Percentiles rank a stretch among this genome's conserved stretches.
phyloP scores from a whole-genome alignment of 2,113 vertebrate genomes.

The Pangasianodon hypophthalmus region DNA sequence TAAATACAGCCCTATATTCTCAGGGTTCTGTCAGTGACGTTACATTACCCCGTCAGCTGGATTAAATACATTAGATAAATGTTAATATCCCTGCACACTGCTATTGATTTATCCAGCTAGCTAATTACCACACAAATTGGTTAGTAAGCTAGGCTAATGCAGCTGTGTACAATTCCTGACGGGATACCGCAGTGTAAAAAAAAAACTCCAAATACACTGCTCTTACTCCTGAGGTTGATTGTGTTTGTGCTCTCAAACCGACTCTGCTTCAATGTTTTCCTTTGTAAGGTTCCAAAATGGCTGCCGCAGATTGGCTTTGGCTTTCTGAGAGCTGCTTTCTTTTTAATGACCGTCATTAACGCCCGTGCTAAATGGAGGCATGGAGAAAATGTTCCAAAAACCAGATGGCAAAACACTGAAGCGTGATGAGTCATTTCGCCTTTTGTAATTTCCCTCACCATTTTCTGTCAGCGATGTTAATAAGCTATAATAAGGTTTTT shows the following conservation, averaged over 20 bases:
- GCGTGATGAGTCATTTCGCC: background rate
- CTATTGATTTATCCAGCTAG: background rate
- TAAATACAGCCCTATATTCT: background rate
- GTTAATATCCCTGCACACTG: background rate
- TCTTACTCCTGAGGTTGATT: background rate
- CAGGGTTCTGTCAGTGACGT: background rate
- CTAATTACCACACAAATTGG: background rate
- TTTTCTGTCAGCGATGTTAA: background rate
- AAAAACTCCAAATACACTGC: background rate
- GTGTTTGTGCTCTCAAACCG: background rate
- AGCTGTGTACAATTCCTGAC: background rate
- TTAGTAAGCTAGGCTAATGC: background rate
- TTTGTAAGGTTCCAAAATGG: background rate
- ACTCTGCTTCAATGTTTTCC: background rate
- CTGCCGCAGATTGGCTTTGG: background rate
- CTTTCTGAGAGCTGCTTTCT: background rate
- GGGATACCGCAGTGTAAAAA: too few relatives aligned
- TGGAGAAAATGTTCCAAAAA: background rate
- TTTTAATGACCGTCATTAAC: background rate
- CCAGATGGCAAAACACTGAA: background rate
- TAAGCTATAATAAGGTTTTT: background rate
- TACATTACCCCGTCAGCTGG: background rate
- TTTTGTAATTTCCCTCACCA: background rate
- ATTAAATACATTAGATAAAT: background rate
- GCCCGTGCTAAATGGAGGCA: background rate